Conservation (phyloP, 2,797 vertebrate genomes). For the Phoeniculus purpureus region DNA sequence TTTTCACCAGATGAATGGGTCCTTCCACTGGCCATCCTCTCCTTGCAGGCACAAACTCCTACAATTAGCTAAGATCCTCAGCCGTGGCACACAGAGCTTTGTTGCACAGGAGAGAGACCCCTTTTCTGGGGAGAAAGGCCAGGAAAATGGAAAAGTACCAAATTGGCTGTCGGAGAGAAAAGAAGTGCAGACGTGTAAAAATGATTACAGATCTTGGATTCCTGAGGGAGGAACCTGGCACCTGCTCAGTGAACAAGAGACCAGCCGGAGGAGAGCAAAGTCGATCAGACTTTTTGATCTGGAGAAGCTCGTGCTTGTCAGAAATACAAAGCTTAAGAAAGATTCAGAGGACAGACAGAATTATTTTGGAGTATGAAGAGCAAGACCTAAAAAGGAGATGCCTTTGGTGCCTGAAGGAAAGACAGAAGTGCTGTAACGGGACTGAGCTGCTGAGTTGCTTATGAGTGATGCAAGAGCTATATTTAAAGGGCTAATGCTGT, state of each 20-base stretch:
- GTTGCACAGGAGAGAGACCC: neutral
- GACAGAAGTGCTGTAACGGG: neutral
- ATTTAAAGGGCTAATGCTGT: neutral
- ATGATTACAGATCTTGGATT: neutral
- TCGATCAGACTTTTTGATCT: neutral
- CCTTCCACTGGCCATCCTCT: neutral
- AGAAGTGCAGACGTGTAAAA: neutral
- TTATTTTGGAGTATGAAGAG: neutral
- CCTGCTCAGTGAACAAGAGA: neutral
- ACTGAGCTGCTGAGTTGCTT: neutral
- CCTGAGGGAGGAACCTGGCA: neutral
- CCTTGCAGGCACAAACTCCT: neutral
- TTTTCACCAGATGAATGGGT: neutral
- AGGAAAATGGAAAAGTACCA: neutral
- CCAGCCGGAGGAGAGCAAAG: neutral
- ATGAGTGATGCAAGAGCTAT: neutral
- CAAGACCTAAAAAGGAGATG: neutral
- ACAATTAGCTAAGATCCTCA: neutral
- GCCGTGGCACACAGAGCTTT: neutral
- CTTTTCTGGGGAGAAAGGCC: neutral
- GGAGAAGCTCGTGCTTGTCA: neutral
- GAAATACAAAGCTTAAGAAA: neutral
- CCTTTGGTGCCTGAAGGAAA: neutral
- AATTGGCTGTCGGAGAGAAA: neutral
- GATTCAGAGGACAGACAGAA: neutral